These are phyloP conservation scores for Aphelenchoides bicaudatus DNA, from an alignment of 2,888 invertebrate genomes.

Conservation along the genomic window DNA sequence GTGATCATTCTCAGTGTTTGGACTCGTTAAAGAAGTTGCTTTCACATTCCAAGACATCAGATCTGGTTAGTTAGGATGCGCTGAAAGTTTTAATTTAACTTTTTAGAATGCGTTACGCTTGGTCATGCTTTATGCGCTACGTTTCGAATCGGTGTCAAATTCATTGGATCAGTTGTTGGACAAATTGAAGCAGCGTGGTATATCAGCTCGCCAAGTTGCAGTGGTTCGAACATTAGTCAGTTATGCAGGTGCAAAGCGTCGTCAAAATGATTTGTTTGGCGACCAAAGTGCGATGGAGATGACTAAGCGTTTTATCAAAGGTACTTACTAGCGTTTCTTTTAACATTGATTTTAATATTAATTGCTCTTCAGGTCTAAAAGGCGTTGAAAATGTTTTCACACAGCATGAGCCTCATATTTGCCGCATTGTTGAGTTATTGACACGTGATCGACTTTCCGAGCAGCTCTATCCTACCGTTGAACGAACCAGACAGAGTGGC, in stretches of 20 bases:
- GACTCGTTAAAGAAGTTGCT: conserved; percentile 76
- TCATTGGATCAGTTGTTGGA: conserved; percentile 75
- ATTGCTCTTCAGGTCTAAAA: conserved; percentile 66
- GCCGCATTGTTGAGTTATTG: conserved; percentile 82
- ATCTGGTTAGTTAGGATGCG: conserved; percentile 23
- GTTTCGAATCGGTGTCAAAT: conserved; percentile 87
- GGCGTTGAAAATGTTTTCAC: conserved; percentile 99
- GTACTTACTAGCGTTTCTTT: conserved; percentile 32
- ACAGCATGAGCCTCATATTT: conserved; percentile 88
- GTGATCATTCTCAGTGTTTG: conserved; percentile 65
- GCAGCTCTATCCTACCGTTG: conserved; percentile 29
- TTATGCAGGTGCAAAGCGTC: conserved; percentile 73
- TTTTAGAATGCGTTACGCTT: conserved; percentile 73
- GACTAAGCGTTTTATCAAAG: conserved; percentile 74
- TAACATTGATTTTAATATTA: conserved; percentile 12
- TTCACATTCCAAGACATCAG: conserved; percentile 68
- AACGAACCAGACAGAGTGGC: conserved; percentile 31
- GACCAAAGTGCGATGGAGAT: conserved; percentile 80
- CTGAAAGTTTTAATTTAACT: not conserved
- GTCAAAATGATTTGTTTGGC: conserved; percentile 78
- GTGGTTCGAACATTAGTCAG: conserved; percentile 40
- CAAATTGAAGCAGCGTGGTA: conserved; percentile 72
- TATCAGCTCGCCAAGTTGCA: conserved; percentile 64
- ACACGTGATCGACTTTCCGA: conserved; percentile 84
- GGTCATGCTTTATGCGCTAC: conserved; percentile 85